phyloP scores from a whole-genome alignment of 53 echinoderm and acorn worm genomes.

The Stichopus horrens region DNA sequence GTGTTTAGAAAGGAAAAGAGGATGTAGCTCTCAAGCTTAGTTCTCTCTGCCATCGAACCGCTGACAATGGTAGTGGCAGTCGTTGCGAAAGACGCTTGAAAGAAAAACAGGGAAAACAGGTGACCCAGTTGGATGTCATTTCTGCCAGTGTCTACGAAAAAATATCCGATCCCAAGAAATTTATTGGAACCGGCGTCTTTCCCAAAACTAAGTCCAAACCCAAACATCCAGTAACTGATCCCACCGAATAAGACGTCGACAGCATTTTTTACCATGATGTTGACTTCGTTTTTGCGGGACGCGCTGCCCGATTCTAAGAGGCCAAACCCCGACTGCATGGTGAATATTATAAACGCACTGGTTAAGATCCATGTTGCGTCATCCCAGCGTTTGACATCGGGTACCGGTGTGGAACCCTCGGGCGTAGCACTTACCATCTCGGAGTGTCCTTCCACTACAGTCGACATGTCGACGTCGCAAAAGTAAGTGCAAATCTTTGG shows the following conservation, averaged over 20 bases:
- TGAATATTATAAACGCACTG: slow-evolving; percentile 93
- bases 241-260: slow-evolving; percentile 93
- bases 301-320: slow-evolving; percentile 91
- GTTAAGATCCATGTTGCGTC: slow-evolving; percentile 93
- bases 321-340: slow-evolving; percentile 98
- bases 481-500: too few relatives aligned
- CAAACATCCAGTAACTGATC: slow-evolving; percentile 90
- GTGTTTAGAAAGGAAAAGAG: slow-evolving; percentile 89
- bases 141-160: slow-evolving; percentile 69
- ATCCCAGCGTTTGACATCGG: slow-evolving; percentile 60
- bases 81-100: slow-evolving; percentile 91
- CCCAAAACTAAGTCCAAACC: slow-evolving; percentile 85
- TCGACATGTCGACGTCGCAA: too few relatives aligned
- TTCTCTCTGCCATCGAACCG: slow-evolving; percentile 87
- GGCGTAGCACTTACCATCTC: too few relatives aligned
- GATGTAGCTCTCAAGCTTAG: slow-evolving; percentile 80
- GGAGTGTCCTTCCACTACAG: too few relatives aligned
- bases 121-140: slow-evolving; percentile 60
- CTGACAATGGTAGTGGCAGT: slow-evolving; percentile 92
- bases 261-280: slow-evolving; percentile 98
- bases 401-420: too few relatives aligned
- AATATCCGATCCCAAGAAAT: slow-evolving; percentile 78
- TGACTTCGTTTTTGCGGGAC: slow-evolving; percentile 90
- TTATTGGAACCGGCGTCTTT: slow-evolving; percentile 56
- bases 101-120: slow-evolving; percentile 82